Conservation (phyloP, 2,888 invertebrate genomes). For the Calliphora vomitoria region DNA sequence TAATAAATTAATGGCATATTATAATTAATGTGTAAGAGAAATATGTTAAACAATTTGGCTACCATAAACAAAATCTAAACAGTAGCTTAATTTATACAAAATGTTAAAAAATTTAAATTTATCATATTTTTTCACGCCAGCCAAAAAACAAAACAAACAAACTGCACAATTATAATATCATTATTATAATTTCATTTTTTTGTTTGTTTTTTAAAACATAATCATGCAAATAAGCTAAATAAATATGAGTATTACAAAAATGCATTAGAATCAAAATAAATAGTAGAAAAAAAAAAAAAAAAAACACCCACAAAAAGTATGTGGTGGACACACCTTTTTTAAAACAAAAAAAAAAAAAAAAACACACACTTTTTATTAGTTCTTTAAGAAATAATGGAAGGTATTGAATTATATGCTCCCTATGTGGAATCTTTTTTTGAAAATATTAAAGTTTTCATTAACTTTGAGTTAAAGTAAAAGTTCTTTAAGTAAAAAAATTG, state of each 20-base stretch:
- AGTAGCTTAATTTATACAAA: conserved; percentile 38
- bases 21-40: conserved; percentile 13
- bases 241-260: conserved; percentile 22
- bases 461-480: too few relatives aligned
- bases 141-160: conserved; percentile 30
- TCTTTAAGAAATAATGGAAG: not conserved
- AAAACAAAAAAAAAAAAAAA: conserved; percentile 19
- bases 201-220: not conserved
- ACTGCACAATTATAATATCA: conserved; percentile 68
- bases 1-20: not conserved
- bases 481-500: too few relatives aligned
- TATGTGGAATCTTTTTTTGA: too few relatives aligned
- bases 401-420: not conserved
- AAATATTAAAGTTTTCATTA: too few relatives aligned
- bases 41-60: not conserved
- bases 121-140: conserved; percentile 15
- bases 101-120: conserved; percentile 41
- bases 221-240: conserved; percentile 48
- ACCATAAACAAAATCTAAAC: not conserved
- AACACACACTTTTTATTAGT: not conserved
- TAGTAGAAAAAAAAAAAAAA: too few relatives aligned
- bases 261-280: conserved; percentile 35
- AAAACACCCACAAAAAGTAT: conserved; percentile 20
- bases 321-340: conserved; percentile 43
- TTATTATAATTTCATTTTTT: conserved; percentile 58